Percentiles rank a stretch among this genome's conserved stretches.
Evolutionary conservation across 2,113 vertebrate species (phyloP).

Genomic region (Thermophis baileyi): DNA sequence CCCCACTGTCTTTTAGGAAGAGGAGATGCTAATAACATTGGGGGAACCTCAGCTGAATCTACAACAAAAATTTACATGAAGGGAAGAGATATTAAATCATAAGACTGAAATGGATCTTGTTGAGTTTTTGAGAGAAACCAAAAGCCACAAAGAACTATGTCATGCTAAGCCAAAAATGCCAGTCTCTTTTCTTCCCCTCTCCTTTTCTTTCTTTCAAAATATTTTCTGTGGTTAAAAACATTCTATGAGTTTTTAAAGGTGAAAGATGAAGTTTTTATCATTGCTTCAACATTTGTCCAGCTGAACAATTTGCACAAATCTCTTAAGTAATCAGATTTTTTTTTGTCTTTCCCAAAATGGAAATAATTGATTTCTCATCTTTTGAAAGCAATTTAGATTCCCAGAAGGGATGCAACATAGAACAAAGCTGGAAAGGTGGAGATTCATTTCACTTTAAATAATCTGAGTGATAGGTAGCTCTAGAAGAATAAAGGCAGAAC

Average conservation of each 20-base stretch:
- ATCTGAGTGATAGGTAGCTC: background rate
- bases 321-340: background rate
- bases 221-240: background rate
- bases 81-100: background rate
- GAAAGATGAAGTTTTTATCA: background rate
- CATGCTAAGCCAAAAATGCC: background rate
- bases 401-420: background rate
- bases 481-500: background rate
- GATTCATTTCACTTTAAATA: background rate
- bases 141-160: slow-evolving; percentile 6
- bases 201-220: background rate
- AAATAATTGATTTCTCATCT: slow-evolving; percentile 19
- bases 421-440: background rate
- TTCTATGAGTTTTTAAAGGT: background rate
- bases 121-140: background rate
- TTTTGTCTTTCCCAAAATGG: background rate
- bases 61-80: background rate
- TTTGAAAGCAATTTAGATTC: slow-evolving; percentile 2
- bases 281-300: background rate
- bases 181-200: background rate
- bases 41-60: background rate
- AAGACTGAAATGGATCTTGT: background rate
- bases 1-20: background rate
- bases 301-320: background rate
- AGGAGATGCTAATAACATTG: slow-evolving; percentile 6